A percentile compares a stretch with the other conserved stretches of the same genome.
These are phyloP conservation scores for Seira sanloemensis DNA, from an alignment of 2,888 invertebrate genomes.

Conservation along the genomic window DNA sequence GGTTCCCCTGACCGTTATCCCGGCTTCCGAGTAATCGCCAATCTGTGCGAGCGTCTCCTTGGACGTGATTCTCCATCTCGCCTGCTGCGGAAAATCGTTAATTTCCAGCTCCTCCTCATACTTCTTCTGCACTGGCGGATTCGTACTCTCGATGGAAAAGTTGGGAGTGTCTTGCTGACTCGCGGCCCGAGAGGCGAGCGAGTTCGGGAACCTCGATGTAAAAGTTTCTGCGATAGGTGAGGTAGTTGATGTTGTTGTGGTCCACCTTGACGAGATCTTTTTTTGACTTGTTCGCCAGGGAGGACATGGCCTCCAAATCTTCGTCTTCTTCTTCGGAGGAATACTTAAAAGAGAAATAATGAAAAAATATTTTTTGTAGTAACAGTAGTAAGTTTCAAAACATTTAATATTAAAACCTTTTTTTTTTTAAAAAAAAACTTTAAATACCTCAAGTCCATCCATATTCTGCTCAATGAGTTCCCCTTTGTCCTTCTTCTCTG, in stretches of 20 bases:
- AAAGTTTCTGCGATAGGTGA: constrained; percentile 94
- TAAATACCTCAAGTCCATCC: constrained; percentile 91
- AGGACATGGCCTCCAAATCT: constrained; percentile 93
- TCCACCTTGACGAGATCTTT: constrained; percentile 96
- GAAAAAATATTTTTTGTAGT: not conserved
- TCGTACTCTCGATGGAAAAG: constrained; percentile 70
- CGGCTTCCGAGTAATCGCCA: constrained; percentile 99
- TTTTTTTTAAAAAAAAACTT: too few species aligned
- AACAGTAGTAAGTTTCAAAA: not conserved
- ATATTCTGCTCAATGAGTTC: constrained; percentile 99
- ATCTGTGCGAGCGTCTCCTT: constrained; percentile 98
- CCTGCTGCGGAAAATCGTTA: constrained; percentile 99
- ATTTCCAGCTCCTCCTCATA: constrained; percentile 99
- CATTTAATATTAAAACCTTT: not conserved
- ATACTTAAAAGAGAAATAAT: constrained; percentile 80
- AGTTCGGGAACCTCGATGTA: constrained; percentile 98
- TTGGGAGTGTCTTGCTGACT: constrained; percentile 31
- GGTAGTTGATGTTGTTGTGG: constrained; percentile 90
- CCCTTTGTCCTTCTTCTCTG: constrained; percentile 87
- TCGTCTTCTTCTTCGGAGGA: constrained; percentile 98
- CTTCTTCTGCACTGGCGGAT: constrained; percentile 77
- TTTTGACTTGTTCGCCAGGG: constrained; percentile 91
- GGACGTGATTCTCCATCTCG: constrained; percentile 95
- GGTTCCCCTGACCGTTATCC: constrained; percentile 98
- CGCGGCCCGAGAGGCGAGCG: constrained; percentile 81